Percentiles rank a stretch among this genome's conserved stretches.
Evolutionary conservation across 2,888 invertebrate genomes (phyloP).

Genomic region (Sesamia inferens): DNA sequence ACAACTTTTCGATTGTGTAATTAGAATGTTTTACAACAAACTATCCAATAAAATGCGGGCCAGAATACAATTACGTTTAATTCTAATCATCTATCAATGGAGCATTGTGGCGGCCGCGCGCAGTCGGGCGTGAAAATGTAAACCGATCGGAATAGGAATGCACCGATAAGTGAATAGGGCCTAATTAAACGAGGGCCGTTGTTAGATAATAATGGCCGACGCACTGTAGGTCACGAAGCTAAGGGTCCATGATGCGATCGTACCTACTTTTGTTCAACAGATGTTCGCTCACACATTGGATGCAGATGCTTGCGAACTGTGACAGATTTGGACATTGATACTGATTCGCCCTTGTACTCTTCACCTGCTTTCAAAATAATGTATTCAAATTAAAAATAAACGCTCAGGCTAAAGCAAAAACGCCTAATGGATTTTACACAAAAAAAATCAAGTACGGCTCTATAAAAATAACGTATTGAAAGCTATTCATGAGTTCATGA

Average conservation of each 20-base stretch:
- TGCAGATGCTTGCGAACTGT: conserved; percentile 81
- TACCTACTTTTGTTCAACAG: conserved; percentile 78
- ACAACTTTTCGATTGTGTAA: conserved; percentile 36
- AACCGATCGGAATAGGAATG: conserved; percentile 82
- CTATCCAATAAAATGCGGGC: conserved; percentile 42
- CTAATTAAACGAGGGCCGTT: conserved; percentile 84
- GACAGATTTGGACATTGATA: conserved; percentile 73
- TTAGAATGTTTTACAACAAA: conserved; percentile 46
- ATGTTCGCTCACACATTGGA: conserved; percentile 81
- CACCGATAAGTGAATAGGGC: conserved; percentile 85
- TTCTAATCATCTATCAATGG: conserved; percentile 77
- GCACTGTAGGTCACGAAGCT: conserved; percentile 77
- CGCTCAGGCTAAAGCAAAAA: conserved; percentile 13
- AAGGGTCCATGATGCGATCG: conserved; percentile 71
- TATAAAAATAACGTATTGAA: conserved; percentile 39
- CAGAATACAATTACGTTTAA: conserved; percentile 69
- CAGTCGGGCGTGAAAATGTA: conserved; percentile 80
- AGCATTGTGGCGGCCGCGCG: conserved; percentile 76
- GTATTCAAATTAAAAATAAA: conserved; percentile 52
- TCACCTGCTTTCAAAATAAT: conserved; percentile 58
- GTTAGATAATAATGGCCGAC: conserved; percentile 77
- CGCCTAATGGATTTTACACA: conserved; percentile 29
- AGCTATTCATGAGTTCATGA: conserved; percentile 57
- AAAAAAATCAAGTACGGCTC: conserved; percentile 34
- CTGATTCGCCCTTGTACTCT: conserved; percentile 66